Evolutionary conservation across 1,140 invertebrate genomes (phyloP).

Genomic region (Gonatopus flavifemur): DNA sequence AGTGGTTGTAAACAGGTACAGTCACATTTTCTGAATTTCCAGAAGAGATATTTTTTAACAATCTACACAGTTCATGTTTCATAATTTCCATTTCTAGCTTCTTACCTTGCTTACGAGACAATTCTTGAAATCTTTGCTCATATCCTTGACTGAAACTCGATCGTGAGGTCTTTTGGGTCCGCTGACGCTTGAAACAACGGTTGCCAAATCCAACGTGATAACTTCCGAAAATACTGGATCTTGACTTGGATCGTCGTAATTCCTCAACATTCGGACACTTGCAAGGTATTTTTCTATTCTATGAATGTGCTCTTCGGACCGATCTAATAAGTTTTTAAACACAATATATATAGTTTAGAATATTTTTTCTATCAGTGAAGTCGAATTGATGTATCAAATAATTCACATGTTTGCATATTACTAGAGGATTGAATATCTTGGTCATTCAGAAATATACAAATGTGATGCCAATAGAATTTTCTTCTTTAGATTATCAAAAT

Average conservation of each 20-base stretch:
- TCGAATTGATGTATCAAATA: too few relatives aligned
- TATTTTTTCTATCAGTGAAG: not conserved
- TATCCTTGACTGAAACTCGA: conserved; percentile 84
- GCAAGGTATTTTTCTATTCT: conserved; percentile 84
- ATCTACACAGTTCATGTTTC: too few relatives aligned
- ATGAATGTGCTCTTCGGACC: conserved; percentile 78
- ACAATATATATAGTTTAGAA: not conserved
- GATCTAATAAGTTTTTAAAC: conserved; percentile 62
- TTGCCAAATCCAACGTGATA: conserved; percentile 83
- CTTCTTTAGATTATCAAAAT: too few relatives aligned
- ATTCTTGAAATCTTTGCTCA: conserved; percentile 86
- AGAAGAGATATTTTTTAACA: too few relatives aligned
- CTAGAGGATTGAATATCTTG: too few relatives aligned
- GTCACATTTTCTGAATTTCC: too few relatives aligned
- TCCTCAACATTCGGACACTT: conserved; percentile 79
- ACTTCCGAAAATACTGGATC: conserved; percentile 88
- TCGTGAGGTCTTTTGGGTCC: conserved; percentile 98
- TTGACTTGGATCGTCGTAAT: conserved; percentile 76
- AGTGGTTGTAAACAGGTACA: too few relatives aligned
- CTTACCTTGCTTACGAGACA: conserved; percentile 90
- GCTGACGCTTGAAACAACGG: conserved; percentile 91
- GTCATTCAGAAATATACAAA: too few relatives aligned
- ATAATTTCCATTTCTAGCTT: too few relatives aligned
- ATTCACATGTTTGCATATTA: too few relatives aligned
- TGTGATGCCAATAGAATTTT: too few relatives aligned